Conservation (phyloP, 1,140 invertebrate species). For the Sycobia sp. region DNA sequence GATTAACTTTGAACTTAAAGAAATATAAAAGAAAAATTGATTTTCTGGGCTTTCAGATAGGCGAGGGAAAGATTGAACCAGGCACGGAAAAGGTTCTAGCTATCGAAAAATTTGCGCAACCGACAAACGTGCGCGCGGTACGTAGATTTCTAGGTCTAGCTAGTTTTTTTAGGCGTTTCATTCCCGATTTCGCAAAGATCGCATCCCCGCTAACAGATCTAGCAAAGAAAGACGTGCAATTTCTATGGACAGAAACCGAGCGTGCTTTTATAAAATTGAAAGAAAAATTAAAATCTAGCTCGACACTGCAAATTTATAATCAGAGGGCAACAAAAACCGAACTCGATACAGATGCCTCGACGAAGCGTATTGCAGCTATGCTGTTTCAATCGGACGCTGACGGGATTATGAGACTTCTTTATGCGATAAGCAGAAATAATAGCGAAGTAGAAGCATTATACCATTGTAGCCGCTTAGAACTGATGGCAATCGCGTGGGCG, state of each 20-base stretch:
- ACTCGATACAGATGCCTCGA: conserved; percentile 46
- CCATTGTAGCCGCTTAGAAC: conserved; percentile 39
- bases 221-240: conserved; percentile 28
- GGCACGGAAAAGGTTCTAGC: conserved; percentile 43
- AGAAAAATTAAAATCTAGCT: neutral
- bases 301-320: conserved; percentile 35
- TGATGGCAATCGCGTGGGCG: conserved; percentile 34
- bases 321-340: conserved; percentile 36
- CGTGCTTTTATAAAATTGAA: conserved; percentile 4
- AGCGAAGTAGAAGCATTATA: conserved; percentile 35
- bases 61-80: conserved; percentile 34
- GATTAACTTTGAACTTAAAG: conserved; percentile 31
- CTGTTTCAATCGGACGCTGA: conserved; percentile 29
- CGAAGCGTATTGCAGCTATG: conserved; percentile 41
- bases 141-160: conserved; percentile 48
- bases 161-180: conserved; percentile 48
- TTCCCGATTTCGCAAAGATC: conserved; percentile 40
- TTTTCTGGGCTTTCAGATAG: conserved; percentile 29
- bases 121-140: conserved; percentile 43
- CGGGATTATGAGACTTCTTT: no score
- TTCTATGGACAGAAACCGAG: conserved; percentile 26
- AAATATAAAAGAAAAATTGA: conserved; percentile 26
- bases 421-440: neutral
- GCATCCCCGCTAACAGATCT: conserved; percentile 39
- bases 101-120: conserved; percentile 43